Evolutionary conservation across 1,140 invertebrate species (phyloP).

Genomic region (Pogonomyrmex californicus): DNA sequence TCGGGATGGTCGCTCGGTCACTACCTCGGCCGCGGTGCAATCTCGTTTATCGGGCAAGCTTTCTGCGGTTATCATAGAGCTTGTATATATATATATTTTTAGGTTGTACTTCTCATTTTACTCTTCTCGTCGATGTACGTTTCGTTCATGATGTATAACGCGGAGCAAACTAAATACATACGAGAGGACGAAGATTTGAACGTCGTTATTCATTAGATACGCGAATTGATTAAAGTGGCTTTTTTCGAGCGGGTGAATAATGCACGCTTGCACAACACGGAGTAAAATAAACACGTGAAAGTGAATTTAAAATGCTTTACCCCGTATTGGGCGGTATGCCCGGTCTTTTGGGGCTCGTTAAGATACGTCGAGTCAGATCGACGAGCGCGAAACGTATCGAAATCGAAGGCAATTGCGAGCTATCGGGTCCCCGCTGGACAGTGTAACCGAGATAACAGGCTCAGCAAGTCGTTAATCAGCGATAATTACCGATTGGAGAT

Average conservation of each 20-base stretch:
- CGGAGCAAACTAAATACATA: neutral
- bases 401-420: constrained; percentile 65
- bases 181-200: constrained; percentile 1
- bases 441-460: constrained; percentile 75
- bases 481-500: constrained; percentile 83
- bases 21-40: constrained; percentile 23
- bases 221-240: constrained; percentile 27
- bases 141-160: neutral
- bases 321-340: constrained; percentile 14
- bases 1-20: constrained; percentile 49
- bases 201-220: constrained; percentile 23
- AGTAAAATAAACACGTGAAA: constrained; percentile 46
- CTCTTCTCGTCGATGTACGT: neutral
- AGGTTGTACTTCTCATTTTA: neutral
- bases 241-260: constrained; percentile 13
- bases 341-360: constrained; percentile 35
- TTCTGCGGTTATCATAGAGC: constrained; percentile 40
- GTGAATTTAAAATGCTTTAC: constrained; percentile 44
- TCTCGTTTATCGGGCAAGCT: constrained; percentile 38
- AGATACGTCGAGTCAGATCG: constrained; percentile 50
- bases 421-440: constrained; percentile 70
- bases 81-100: constrained; percentile 31
- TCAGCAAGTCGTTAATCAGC: constrained; percentile 82
- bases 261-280: neutral
- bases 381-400: constrained; percentile 54